Conservation (phyloP, 2,113 vertebrate species). For the Prionailurus viverrinus region DNA sequence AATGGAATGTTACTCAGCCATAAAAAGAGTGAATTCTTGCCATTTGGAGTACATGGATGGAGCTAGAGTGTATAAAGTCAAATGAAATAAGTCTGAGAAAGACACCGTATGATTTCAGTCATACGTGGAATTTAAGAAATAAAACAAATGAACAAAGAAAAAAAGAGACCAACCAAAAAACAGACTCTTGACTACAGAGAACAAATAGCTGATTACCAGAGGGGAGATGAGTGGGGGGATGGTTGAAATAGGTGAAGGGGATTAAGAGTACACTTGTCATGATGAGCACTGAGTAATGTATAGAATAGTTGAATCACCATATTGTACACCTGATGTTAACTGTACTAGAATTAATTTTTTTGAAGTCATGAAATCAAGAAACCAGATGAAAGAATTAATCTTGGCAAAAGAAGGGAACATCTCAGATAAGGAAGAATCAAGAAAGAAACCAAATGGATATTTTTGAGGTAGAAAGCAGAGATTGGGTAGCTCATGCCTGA, state of each 20-base stretch:
- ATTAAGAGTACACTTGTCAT: neutral
- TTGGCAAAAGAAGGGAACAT: neutral
- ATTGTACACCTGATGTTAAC: neutral
- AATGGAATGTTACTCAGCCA: neutral
- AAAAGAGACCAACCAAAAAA: neutral
- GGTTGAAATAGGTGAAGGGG: neutral
- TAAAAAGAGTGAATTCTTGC: neutral
- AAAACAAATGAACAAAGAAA: neutral
- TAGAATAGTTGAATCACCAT: neutral
- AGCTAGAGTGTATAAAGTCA: too few species aligned
- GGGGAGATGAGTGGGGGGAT: neutral
- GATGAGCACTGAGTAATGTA: neutral
- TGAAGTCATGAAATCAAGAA: neutral
- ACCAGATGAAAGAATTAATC: neutral
- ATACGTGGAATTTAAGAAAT: neutral
- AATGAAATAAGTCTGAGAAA: too few species aligned
- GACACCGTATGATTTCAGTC: neutral
- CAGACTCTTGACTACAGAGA: neutral
- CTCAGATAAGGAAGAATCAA: neutral
- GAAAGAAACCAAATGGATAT: neutral
- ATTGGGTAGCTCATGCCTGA: neutral
- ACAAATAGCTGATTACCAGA: neutral
- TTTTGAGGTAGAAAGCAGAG: neutral
- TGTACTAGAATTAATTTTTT: neutral
- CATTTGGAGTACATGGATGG: too few species aligned